A percentile compares a stretch with the other conserved stretches of the same genome.
phyloP scores from a whole-genome alignment of 2,113 vertebrate genomes.

The Tetrax tetrax region DNA sequence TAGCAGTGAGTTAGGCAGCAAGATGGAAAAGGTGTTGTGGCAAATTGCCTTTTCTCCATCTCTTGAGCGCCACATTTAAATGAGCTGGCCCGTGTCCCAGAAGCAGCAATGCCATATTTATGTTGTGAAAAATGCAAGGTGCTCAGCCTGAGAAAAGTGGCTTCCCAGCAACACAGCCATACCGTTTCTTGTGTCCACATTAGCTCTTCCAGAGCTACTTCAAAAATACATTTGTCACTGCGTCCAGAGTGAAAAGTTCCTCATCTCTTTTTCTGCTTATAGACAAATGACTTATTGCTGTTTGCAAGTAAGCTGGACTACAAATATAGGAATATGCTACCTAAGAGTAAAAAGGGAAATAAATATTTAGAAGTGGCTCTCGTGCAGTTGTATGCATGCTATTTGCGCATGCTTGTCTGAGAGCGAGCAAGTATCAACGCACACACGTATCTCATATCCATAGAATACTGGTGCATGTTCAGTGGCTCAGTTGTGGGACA shows the following conservation, averaged over 20 bases:
- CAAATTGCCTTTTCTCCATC: conserved; percentile 44
- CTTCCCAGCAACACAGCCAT: not conserved
- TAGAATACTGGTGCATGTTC: not conserved
- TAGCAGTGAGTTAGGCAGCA: conserved; percentile 31
- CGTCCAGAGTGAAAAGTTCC: not conserved
- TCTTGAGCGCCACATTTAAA: not conserved
- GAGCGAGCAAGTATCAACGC: not conserved
- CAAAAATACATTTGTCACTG: not conserved
- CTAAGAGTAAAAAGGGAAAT: not conserved
- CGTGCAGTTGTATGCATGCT: not conserved
- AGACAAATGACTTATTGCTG: not conserved
- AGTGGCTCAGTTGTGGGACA: not conserved
- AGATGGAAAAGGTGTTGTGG: conserved; percentile 49
- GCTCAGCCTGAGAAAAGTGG: not conserved
- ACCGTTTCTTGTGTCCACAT: not conserved
- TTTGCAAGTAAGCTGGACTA: not conserved
- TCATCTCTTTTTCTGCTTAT: not conserved
- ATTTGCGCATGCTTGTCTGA: not conserved
- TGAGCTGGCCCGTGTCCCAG: conserved; percentile 20
- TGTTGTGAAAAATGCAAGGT: conserved; percentile 41
- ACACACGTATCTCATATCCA: not conserved
- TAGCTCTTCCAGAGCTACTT: not conserved
- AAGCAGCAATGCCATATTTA: conserved; percentile 11
- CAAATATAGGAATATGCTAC: not conserved
- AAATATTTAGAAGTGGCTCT: not conserved